Evolutionary conservation across 1,140 invertebrate genomes (phyloP).

Genomic region (Drosophila willistoni): DNA sequence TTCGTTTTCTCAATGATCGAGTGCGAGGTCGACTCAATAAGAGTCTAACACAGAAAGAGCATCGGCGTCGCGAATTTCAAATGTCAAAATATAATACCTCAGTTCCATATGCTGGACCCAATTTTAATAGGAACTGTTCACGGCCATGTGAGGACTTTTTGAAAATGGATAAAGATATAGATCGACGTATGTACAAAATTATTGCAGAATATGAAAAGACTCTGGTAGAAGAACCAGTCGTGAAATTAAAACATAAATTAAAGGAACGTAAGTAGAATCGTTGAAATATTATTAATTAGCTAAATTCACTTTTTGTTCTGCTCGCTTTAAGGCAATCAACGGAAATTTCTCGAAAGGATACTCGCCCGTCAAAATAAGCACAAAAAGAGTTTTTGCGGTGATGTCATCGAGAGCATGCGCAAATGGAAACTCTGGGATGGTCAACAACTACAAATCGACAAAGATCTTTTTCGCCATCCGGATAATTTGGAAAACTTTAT

Average conservation of each 20-base stretch:
- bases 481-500: conserved; percentile 22
- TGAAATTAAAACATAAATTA: not conserved
- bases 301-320: not conserved
- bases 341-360: not conserved
- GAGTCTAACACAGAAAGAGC: not conserved
- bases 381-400: conserved; percentile 34
- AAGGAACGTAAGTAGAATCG: conserved; percentile 32
- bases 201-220: conserved; percentile 40
- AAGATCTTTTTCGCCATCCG: not conserved
- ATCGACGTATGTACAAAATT: conserved; percentile 36
- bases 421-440: conserved; percentile 43
- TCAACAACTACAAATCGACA: not conserved
- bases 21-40: conserved; percentile 1
- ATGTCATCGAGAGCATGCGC: conserved; percentile 45
- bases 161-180: not conserved
- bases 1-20: conserved; percentile 48
- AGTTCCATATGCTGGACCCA: conserved; percentile 49
- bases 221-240: not conserved
- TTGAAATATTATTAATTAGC: not conserved
- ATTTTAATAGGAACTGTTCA: conserved; percentile 15
- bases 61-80: conserved; percentile 12
- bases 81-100: not conserved
- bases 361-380: not conserved
- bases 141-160: not conserved
- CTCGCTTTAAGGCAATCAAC: conserved; percentile 25